phyloP scores from a whole-genome alignment of 1,140 invertebrate genomes.

The Hycleus cichorii region DNA sequence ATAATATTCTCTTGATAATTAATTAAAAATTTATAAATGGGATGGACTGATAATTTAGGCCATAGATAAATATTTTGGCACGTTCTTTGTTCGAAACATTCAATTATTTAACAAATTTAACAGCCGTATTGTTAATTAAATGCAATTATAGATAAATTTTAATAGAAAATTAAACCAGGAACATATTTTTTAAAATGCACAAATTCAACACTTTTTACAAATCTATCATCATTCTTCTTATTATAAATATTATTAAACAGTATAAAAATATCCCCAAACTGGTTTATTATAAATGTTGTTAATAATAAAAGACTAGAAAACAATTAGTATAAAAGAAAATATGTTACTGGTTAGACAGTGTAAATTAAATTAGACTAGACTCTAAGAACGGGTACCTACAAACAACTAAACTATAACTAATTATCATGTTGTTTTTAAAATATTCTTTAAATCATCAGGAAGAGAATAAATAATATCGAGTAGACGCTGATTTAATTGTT shows the following conservation, averaged over 20 bases:
- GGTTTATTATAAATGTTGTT: background rate
- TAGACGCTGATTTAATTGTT: constrained; percentile 68
- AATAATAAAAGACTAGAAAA: background rate
- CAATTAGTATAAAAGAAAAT: background rate
- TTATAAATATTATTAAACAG: constrained; percentile 5
- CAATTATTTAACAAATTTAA: constrained; percentile 5
- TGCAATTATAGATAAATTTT: background rate
- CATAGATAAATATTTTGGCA: constrained; percentile 1
- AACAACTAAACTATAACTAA: too few relatives aligned
- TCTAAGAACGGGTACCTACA: too few relatives aligned
- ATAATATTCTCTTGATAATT: too few relatives aligned
- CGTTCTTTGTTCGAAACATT: background rate
- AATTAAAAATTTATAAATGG: background rate
- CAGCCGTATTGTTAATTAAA: background rate
- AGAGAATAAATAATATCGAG: constrained; percentile 76
- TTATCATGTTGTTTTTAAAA: constrained; percentile 50
- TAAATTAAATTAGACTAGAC: background rate
- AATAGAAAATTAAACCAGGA: constrained; percentile 3
- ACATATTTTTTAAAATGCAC: background rate
- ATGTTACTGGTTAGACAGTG: background rate
- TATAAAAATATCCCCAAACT: constrained; percentile 6
- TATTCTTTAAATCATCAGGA: constrained; percentile 83
- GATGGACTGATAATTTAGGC: constrained; percentile 13
- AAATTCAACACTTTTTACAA: constrained; percentile 6
- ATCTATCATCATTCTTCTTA: constrained; percentile 1